Conservation (phyloP, 2,888 invertebrate genomes). For the Drosophila picticornis region DNA sequence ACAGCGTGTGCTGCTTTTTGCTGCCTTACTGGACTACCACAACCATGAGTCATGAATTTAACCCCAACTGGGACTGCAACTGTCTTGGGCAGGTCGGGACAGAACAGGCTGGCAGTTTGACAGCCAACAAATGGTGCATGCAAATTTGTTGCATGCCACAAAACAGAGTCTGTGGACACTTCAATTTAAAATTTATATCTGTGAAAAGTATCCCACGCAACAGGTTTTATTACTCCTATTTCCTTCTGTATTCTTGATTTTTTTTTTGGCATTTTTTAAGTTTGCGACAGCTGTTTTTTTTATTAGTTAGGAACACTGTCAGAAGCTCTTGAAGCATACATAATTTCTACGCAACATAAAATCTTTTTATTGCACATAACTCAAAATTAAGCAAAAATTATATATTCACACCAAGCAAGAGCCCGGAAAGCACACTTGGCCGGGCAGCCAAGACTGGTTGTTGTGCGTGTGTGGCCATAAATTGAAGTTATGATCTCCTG, state of each 20-base stretch:
- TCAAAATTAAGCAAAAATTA: slow-evolving; percentile 58
- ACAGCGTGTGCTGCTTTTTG: slow-evolving; percentile 27
- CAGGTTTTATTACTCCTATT: slow-evolving; percentile 58
- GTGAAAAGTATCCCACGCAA: slow-evolving; percentile 71
- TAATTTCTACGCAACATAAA: slow-evolving; percentile 57
- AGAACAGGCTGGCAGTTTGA: slow-evolving; percentile 33
- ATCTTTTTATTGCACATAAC: slow-evolving; percentile 59
- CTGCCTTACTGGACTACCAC: slow-evolving; percentile 12
- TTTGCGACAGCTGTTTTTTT: slow-evolving; percentile 27
- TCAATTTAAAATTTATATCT: slow-evolving; percentile 18
- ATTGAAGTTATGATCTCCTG: slow-evolving; percentile 46
- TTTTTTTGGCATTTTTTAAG: slow-evolving; percentile 4
- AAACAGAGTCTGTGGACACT: slow-evolving; percentile 38
- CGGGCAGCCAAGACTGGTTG: slow-evolving; percentile 10
- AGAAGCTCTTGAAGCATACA: slow-evolving; percentile 38
- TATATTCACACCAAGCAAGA: slow-evolving; percentile 17
- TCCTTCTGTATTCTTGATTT: slow-evolving; percentile 2
- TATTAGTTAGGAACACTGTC: slow-evolving; percentile 19
- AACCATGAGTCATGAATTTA: slow-evolving; percentile 54
- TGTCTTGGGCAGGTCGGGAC: slow-evolving; percentile 35
- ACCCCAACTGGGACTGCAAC: slow-evolving; percentile 32
- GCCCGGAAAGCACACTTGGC: slow-evolving; percentile 19
- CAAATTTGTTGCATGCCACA: slow-evolving; percentile 55
- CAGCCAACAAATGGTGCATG: slow-evolving; percentile 59
- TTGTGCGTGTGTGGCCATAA: slow-evolving; percentile 49